A percentile compares a stretch with the other conserved stretches of the same genome.
Conservation (phyloP, 1,140 invertebrate species). For the Drosophila subpulchrella region DNA sequence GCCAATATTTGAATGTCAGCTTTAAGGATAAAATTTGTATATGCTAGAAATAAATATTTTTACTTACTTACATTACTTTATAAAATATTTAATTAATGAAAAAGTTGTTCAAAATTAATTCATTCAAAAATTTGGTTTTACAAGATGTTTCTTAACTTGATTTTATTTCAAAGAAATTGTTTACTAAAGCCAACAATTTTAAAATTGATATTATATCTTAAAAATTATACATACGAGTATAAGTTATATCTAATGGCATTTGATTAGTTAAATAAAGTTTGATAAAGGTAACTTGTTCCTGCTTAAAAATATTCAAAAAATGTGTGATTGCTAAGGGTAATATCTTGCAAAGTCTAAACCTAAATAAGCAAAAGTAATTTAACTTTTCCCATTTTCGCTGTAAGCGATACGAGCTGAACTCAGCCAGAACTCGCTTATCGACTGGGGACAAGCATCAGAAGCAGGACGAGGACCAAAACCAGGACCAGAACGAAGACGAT, state of each 20-base stretch:
- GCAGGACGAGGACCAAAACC: constrained; percentile 22
- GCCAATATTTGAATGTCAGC: not conserved
- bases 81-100: too few species aligned
- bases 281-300: too few species aligned
- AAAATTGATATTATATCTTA: too few species aligned
- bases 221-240: too few species aligned
- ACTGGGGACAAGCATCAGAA: constrained; percentile 36
- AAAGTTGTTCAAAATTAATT: too few species aligned
- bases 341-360: constrained; percentile 20
- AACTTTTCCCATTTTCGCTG: constrained; percentile 69
- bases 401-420: constrained; percentile 16
- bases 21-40: too few species aligned
- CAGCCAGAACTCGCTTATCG: constrained; percentile 60
- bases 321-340: not conserved
- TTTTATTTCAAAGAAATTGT: too few species aligned
- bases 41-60: too few species aligned
- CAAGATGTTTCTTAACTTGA: too few species aligned
- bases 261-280: not conserved
- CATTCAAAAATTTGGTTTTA: too few species aligned
- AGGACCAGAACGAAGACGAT: constrained; percentile 40
- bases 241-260: not conserved
- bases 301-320: not conserved
- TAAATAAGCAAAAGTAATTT: constrained; percentile 75
- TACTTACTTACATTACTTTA: too few species aligned
- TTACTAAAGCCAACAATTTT: too few species aligned